phyloP scores from a whole-genome alignment of 2,888 invertebrate genomes.

The Megaustenia siamemsis region DNA sequence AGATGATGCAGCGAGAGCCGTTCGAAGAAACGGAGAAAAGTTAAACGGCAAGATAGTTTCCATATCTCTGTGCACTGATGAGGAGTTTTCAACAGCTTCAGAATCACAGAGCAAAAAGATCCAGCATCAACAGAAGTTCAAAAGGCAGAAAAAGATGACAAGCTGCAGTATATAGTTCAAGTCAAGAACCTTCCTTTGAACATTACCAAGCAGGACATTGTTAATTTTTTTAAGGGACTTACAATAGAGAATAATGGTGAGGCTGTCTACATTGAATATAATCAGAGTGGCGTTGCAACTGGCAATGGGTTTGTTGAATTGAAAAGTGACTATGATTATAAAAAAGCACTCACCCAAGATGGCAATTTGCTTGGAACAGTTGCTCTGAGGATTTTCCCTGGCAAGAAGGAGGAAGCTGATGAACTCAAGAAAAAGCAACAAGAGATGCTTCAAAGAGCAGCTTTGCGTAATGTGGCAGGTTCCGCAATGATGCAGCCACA shows the following conservation, averaged over 20 bases:
- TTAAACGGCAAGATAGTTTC: conserved; percentile 86
- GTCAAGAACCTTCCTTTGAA: conserved; percentile 65
- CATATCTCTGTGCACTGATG: conserved; percentile 86
- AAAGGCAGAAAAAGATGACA: conserved; percentile 13
- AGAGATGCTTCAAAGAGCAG: conserved; percentile 55
- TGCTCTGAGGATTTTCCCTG: conserved; percentile 61
- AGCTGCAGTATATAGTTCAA: conserved; percentile 33
- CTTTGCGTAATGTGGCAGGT: conserved; percentile 35
- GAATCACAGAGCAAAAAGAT: conserved; percentile 81
- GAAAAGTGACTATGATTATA: conserved; percentile 87
- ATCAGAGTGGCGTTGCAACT: conserved; percentile 78
- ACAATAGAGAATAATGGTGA: conserved; percentile 84
- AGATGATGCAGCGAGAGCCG: conserved; percentile 86
- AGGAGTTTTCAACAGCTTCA: conserved; percentile 87
- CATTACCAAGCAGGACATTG: conserved; percentile 85
- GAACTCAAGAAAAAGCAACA: conserved; percentile 59
- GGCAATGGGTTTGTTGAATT: conserved; percentile 91
- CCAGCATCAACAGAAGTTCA: neutral
- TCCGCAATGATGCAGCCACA: neutral
- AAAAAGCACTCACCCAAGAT: conserved; percentile 86
- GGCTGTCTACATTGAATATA: conserved; percentile 83
- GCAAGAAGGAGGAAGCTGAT: conserved; percentile 63
- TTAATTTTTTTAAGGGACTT: conserved; percentile 94
- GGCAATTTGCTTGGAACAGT: conserved; percentile 77
- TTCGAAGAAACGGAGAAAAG: conserved; percentile 84